phyloP scores from a whole-genome alignment of 2,797 vertebrate species.

The Limnodromus scolopaceus region DNA sequence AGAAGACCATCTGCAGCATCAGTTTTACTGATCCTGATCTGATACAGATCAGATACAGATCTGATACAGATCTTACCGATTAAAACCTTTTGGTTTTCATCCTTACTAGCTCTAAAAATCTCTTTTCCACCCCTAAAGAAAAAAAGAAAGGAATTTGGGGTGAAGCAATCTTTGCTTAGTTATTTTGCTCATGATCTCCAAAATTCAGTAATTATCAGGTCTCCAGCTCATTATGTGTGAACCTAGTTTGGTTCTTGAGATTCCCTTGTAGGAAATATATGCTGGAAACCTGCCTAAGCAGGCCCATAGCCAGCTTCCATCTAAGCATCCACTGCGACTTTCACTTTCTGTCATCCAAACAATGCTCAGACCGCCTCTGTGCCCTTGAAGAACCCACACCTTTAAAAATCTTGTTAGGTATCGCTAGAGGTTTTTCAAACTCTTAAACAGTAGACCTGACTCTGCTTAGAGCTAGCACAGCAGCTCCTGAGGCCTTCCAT shows the following conservation, averaged over 20 bases:
- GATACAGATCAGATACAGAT: no score
- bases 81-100: neutral
- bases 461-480: neutral
- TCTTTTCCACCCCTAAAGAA: neutral
- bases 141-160: neutral
- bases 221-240: neutral
- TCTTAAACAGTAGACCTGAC: neutral
- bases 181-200: neutral
- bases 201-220: neutral
- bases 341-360: neutral
- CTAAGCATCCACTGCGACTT: neutral
- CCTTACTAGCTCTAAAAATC: neutral
- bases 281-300: neutral
- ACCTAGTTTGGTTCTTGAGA: neutral
- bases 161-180: neutral
- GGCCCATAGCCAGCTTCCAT: neutral
- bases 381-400: neutral
- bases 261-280: neutral
- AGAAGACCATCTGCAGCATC: neutral
- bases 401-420: neutral
- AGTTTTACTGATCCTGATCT: neutral
- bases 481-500: neutral
- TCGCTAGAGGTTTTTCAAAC: neutral
- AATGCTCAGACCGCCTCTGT: neutral
- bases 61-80: no score